Evolutionary conservation across 2,888 invertebrate genomes (phyloP).

Genomic region (Rosalia funebris): DNA sequence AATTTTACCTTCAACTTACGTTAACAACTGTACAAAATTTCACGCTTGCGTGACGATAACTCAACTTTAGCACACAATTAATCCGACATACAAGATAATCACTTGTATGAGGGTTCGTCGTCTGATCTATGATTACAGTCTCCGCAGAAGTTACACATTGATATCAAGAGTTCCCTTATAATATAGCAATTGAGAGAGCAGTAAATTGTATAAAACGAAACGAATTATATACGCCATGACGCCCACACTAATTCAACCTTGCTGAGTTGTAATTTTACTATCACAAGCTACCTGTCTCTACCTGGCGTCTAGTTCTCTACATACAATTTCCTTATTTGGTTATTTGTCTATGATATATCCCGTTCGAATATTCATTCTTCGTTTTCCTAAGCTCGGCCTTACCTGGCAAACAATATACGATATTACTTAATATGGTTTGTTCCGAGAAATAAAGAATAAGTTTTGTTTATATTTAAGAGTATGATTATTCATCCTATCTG

Average conservation of each 20-base stretch:
- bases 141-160: not conserved
- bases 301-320: slow-evolving; percentile 41
- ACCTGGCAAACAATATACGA: slow-evolving; percentile 11
- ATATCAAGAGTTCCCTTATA: slow-evolving; percentile 20
- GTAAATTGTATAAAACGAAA: slow-evolving; percentile 22
- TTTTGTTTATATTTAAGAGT: too few relatives aligned
- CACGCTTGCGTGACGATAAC: too few relatives aligned
- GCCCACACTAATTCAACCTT: slow-evolving; percentile 44
- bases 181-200: slow-evolving; percentile 15
- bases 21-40: too few relatives aligned
- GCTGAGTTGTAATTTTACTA: slow-evolving; percentile 46
- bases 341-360: slow-evolving; percentile 22
- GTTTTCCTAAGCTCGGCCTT: slow-evolving; percentile 9
- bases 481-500: too few relatives aligned
- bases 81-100: too few relatives aligned
- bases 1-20: too few relatives aligned
- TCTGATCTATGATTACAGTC: slow-evolving; percentile 16
- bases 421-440: slow-evolving; percentile 7
- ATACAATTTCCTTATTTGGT: slow-evolving; percentile 18
- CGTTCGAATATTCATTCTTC: slow-evolving; percentile 19
- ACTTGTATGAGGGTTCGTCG: slow-evolving; percentile 12
- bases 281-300: slow-evolving; percentile 48
- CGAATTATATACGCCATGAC: slow-evolving; percentile 30
- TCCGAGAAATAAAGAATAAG: too few relatives aligned
- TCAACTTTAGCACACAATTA: too few relatives aligned